Percentiles rank a stretch among this genome's conserved stretches.
phyloP scores from a whole-genome alignment of 2,113 vertebrate species.

The Aspiorhynchus laticeps region DNA sequence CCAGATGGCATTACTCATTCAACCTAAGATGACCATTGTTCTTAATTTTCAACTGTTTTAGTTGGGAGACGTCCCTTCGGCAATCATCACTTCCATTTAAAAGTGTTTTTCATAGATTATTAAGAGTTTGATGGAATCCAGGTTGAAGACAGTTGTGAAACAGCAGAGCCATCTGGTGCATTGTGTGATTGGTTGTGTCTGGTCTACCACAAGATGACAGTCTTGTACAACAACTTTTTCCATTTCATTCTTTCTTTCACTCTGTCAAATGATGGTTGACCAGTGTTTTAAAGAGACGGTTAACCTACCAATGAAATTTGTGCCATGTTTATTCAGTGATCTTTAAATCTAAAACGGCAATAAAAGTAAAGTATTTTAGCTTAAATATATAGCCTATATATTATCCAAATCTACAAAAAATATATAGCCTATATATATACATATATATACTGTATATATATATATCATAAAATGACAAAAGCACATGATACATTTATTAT shows the following conservation, averaged over 20 bases:
- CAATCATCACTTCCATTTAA: slow-evolving; percentile 12
- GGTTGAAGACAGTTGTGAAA: slow-evolving; percentile 24
- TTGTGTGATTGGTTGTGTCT: slow-evolving; percentile 3
- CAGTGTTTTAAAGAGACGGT: background rate
- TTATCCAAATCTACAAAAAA: too few species aligned
- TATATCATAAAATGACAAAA: too few species aligned
- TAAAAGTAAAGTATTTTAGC: background rate
- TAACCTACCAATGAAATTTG: background rate
- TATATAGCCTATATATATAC: too few species aligned
- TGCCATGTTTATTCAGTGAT: background rate
- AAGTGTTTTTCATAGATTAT: slow-evolving; percentile 26
- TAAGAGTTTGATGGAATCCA: slow-evolving; percentile 22
- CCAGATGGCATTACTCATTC: slow-evolving; percentile 41
- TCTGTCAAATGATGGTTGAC: too few species aligned
- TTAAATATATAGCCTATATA: too few species aligned
- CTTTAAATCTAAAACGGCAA: background rate
- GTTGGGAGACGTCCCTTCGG: background rate
- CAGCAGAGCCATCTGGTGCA: slow-evolving; percentile 12
- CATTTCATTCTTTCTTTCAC: slow-evolving; percentile 20
- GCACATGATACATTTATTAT: too few species aligned
- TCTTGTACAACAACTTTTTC: slow-evolving; percentile 44
- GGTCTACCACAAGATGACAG: slow-evolving; percentile 65
- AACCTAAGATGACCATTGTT: slow-evolving; percentile 27
- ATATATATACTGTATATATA: too few species aligned
- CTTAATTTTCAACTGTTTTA: slow-evolving; percentile 4